Percentiles rank a stretch among this genome's conserved stretches.
phyloP scores from a whole-genome alignment of 2,797 vertebrate genomes.

The Morus bassanus region DNA sequence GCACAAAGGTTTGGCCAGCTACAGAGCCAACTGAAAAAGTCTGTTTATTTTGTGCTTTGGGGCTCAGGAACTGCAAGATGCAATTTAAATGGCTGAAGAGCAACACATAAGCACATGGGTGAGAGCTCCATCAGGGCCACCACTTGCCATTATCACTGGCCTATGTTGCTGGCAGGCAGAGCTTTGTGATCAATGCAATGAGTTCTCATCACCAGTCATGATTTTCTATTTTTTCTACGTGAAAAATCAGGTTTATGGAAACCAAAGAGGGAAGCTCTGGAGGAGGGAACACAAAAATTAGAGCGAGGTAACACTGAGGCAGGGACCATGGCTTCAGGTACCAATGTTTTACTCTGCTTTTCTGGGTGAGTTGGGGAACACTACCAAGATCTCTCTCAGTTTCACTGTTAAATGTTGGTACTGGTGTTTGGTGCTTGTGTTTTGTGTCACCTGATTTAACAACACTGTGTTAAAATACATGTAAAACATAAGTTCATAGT shows the following conservation, averaged over 20 bases:
- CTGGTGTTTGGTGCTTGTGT: background rate
- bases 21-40: background rate
- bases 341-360: background rate
- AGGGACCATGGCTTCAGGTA: background rate
- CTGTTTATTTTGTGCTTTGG: background rate
- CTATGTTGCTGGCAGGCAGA: background rate
- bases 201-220: background rate
- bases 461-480: background rate
- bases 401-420: background rate
- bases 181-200: background rate
- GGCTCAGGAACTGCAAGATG: background rate
- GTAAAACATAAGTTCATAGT: background rate
- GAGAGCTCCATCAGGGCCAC: background rate
- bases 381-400: background rate
- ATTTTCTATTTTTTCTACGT: background rate
- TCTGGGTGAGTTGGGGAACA: background rate
- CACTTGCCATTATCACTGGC: background rate
- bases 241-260: background rate
- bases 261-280: background rate
- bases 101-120: background rate
- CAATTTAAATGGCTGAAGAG: background rate
- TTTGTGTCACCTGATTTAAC: background rate
- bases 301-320: background rate
- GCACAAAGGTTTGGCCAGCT: background rate
- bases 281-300: background rate